Evolutionary conservation across 2,888 invertebrate species (phyloP).

Genomic region (Drosophila nr. fundita): DNA sequence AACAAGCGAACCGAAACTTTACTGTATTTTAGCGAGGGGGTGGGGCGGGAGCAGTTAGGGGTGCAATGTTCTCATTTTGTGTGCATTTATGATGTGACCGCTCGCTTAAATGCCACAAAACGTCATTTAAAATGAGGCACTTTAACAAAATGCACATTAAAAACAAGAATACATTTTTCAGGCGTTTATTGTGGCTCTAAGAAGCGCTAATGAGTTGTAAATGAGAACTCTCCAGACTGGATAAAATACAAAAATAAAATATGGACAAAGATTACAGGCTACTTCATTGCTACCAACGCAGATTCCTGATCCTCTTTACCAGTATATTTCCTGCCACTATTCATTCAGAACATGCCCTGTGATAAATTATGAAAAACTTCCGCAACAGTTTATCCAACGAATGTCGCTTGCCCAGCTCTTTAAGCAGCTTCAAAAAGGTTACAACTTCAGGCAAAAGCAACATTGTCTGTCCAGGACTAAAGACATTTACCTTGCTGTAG

Average conservation of each 20-base stretch:
- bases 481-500: conserved; percentile 2
- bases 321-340: neutral
- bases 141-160: conserved; percentile 8
- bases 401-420: conserved; percentile 10
- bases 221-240: neutral
- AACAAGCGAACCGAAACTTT: conserved; percentile 55
- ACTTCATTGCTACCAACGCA: neutral
- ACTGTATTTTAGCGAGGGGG: conserved; percentile 28
- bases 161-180: neutral
- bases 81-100: conserved; percentile 48
- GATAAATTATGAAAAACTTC: conserved; percentile 5
- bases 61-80: conserved; percentile 62
- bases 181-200: neutral
- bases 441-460: neutral
- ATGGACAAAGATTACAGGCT: neutral
- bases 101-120: conserved; percentile 20
- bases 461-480: neutral
- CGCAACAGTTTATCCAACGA: conserved; percentile 2
- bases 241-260: neutral
- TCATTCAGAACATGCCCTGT: neutral
- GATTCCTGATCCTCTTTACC: conserved; percentile 5
- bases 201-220: neutral
- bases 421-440: conserved; percentile 5
- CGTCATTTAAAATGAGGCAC: conserved; percentile 6
- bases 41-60: conserved; percentile 8